Base-by-base conservation (phyloP, 1,140 invertebrate species). In the Glossosoma conforme region DNA sequence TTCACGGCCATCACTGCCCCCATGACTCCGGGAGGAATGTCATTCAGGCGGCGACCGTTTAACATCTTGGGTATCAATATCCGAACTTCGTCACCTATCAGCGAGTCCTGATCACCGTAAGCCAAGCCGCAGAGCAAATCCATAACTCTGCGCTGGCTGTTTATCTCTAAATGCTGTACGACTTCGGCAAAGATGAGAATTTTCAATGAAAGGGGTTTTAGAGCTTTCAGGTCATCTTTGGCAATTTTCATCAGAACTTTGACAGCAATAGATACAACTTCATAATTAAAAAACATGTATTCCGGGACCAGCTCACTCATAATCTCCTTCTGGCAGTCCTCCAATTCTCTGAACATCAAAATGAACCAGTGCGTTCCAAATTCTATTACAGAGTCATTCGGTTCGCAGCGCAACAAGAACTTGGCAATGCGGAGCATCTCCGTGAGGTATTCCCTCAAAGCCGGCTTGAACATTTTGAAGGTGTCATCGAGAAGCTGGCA, bases 31-130 rank as follows among this genome's bases (percentile, higher is more conserved):
- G 70, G 65, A 30, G 64, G 58, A 61, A 74, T 75, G 9, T 71
- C 65, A 25, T 44, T 59, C n/a, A 62, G 61, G 50, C 62, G 64
- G 13, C 66, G 72, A 44, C 67, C 72, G 5, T 65, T 61, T 10
- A 75, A 56, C 58, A 72, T 65, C 59, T 75, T 75, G 51, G 61
- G 64, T 35, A 75, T 72, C 17, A 74, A 66, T 63, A 74, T 74
- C 45, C 71, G 65, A 38, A 75, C 61, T 47, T 75, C 70, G 61
- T 73, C 66, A 48, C 65, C 64, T 21, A 75, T 67, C 15, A 67
- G 57, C 25, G 70, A 72, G 47, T 70, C 68, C 47, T 72, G 65
- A 52, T 62, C 60, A 19, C 62, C 63, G 47, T 72, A 75, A 17
- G 73, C 70, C 13, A 75, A 62, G 10, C 63, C 61, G 59, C 70